A percentile compares a stretch with the other conserved stretches of the same genome.
These are phyloP conservation scores for Mastacembelus armatus DNA, from an alignment of 2,797 vertebrate genomes.

Conservation along the genomic window DNA sequence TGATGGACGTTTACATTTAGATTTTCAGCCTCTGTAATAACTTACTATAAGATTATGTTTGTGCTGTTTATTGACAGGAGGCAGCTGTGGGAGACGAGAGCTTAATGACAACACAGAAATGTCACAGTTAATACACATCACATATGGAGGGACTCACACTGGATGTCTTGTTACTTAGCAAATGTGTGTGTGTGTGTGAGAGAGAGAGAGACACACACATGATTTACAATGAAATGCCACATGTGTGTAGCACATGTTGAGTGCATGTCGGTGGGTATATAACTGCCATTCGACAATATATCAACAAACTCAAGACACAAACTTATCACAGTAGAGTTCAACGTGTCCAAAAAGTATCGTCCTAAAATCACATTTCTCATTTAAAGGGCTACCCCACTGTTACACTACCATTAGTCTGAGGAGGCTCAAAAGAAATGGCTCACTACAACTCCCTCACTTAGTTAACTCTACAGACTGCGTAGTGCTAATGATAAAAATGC, in stretches of 20 bases:
- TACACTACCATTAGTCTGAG: too few relatives aligned
- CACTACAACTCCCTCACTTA: too few relatives aligned
- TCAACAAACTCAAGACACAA: too few relatives aligned
- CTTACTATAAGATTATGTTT: conserved; percentile 4
- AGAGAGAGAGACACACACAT: conserved; percentile 51
- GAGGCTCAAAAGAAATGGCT: too few relatives aligned
- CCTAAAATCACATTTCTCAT: too few relatives aligned
- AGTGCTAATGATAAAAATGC: too few relatives aligned
- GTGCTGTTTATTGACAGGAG: conserved; percentile 52
- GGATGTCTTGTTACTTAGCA: conserved; percentile 45
- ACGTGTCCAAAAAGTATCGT: too few relatives aligned
- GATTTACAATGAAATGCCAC: conserved; percentile 43
- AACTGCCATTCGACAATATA: too few relatives aligned
- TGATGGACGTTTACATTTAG: neutral
- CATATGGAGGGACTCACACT: conserved; percentile 62
- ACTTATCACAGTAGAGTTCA: too few relatives aligned
- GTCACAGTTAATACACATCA: conserved; percentile 72
- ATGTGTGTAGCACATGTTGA: conserved; percentile 43
- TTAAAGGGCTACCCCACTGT: too few relatives aligned
- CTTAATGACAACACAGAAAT: conserved; percentile 67
- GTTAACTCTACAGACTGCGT: too few relatives aligned
- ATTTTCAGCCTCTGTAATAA: neutral
- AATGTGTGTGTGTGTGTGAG: conserved; percentile 1
- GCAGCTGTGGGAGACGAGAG: conserved; percentile 77
- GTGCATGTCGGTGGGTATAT: conserved; percentile 27